Base-by-base conservation (phyloP, 2,888 invertebrate species). In the Dicycla oo region DNA sequence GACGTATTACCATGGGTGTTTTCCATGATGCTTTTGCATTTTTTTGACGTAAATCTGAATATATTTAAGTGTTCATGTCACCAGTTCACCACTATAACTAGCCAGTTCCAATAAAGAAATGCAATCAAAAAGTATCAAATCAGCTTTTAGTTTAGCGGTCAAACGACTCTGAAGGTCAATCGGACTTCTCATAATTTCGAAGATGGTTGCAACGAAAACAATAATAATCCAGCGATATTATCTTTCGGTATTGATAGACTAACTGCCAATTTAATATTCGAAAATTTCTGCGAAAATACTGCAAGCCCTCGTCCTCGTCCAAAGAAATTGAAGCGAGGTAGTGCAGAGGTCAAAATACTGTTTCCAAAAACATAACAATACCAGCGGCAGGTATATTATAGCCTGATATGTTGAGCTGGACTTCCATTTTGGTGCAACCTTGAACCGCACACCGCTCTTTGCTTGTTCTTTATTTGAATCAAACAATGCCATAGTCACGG, bases 161-260 rank as follows among this genome's bases (percentile, higher is more conserved):
- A 47, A 45, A 30, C n/a, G 6, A 43, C n/a, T 34, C n/a, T 15
- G 20, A 54, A 75, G 30, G 15, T 45, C 53, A 66, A 45, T 45
- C 15, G 20, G 38, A 58, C 56, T 61, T 51, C 38, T 40, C 6
- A 75, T 56, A 53, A 65, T 20, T 49, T 69, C 13, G 47, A 47
- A 26, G 45, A 23, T 26, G 26, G 43, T 61, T 62, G 64, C 53
- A 61, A 75, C n/a, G 26, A 80, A 68, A 75, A 78, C 64, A 75
- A 80, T 64, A 30, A 67, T 73, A 77, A 61, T 34, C 40, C 43
- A 60, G 20, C 56, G 56, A 71, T 62, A 18, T 23, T 51, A 54
- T 75, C 34, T 43, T 20, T 49, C 15, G n/a, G 10, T 54, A 51
- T 20, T 30, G 30, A 51, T 30, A 66, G 40, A 57, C 15, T 5